Evolutionary conservation across 2,888 invertebrate genomes (phyloP), one percentile per base, ranked within the genome.

Genomic region (Agrotis segetum): DNA sequence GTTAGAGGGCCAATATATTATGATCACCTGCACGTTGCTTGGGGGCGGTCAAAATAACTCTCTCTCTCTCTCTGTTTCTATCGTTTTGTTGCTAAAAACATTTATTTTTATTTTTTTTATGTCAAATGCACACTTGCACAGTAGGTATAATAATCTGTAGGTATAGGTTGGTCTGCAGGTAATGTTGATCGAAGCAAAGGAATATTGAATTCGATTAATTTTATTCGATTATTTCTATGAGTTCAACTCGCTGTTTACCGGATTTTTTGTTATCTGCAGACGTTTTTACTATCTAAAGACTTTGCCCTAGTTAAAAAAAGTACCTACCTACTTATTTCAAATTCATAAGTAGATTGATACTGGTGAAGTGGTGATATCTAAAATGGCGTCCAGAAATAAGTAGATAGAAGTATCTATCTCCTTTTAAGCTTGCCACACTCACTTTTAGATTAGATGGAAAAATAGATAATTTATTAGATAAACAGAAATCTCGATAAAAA

Each of bases 401-500:
- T 46, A 56, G 2, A 17, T 14, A n/a, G 6, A 24, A 1, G 46
- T 50, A 56, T 40, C 11, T 40, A 40, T 40, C 40, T 40, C 40
- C 40, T 40, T 40, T 40, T 40, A 11, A 40, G 11, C 9, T 14
- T 47, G 52, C 40, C 40, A n/a, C 50, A 40, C 49, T 49, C 29
- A 16, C 21, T 61, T 21, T 9, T 14, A 40, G 77, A 71, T 74
- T 19, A 53, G 49, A 71, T 76, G 29, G 6, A 44, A 71, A 53
- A 53, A 63, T 24, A 4, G 59, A 75, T 67, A 60, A 52, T 24
- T 14, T 16, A 4, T 24, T n/a, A 64, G 11, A 9, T 47, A 53
- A 21, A 29, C 44, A 46, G 46, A n/a, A 53, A 74, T 71, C 59
- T 70, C 17, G 53, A 55, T 71, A 74, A 49, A 46, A 63, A 77